These are phyloP conservation scores for Ptychobarbus kaznakovi DNA, from an alignment of 2,797 vertebrate genomes.

Conservation along the genomic window DNA sequence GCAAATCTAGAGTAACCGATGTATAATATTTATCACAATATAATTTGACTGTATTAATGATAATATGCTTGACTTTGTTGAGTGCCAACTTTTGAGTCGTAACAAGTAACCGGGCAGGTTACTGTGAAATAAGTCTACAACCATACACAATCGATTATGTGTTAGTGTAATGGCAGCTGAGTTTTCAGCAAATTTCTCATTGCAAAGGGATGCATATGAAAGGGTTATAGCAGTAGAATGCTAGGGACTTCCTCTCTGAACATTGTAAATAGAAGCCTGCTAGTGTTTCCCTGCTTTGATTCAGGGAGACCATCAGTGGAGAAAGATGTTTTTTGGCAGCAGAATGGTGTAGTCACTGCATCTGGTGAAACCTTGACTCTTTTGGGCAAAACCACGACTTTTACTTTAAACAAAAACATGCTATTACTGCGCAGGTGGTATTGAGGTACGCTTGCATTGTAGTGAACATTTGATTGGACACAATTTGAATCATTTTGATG, in stretches of 20 bases:
- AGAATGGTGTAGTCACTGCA: neutral
- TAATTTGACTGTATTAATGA: neutral
- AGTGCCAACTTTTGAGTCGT: neutral
- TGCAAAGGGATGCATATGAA: neutral
- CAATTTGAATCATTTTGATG: neutral
- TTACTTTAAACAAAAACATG: neutral
- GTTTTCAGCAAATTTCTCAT: neutral
- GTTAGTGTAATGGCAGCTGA: neutral
- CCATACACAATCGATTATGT: neutral
- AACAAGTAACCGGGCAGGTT: neutral
- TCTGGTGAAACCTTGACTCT: neutral
- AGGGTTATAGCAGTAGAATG: neutral
- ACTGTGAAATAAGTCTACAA: neutral
- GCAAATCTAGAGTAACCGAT: neutral
- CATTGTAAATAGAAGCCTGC: constrained; percentile 25
- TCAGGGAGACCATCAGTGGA: neutral
- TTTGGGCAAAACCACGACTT: neutral
- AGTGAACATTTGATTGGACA: neutral
- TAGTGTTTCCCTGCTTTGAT: constrained; percentile 23
- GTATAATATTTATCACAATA: neutral
- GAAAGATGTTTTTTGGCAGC: neutral
- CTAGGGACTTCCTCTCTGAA: too few relatives aligned
- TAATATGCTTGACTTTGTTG: neutral
- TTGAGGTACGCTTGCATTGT: neutral
- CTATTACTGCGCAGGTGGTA: neutral